Conservation (phyloP, 2,888 invertebrate species). For the Iselma pallidipennis region DNA sequence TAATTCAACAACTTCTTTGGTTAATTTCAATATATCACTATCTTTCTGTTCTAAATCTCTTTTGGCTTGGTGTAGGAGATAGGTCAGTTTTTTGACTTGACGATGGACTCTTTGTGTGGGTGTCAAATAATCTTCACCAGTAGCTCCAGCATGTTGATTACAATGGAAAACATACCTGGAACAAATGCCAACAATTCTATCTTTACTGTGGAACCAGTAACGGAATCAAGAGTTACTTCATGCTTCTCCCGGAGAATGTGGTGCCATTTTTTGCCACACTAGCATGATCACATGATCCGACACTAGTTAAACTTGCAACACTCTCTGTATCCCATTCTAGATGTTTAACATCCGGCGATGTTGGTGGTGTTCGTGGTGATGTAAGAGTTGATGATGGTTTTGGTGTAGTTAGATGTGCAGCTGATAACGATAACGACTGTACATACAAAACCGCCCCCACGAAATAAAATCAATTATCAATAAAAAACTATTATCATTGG, state of each 20-base stretch:
- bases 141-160: conserved; percentile 75
- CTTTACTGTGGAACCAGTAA: background rate
- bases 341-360: conserved; percentile 56
- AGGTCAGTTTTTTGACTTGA: conserved; percentile 77
- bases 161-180: conserved; percentile 82
- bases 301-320: conserved; percentile 77
- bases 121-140: conserved; percentile 82
- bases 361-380: conserved; percentile 47
- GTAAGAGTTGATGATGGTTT: conserved; percentile 42
- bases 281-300: conserved; percentile 81
- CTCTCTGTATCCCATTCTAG: conserved; percentile 70
- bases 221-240: conserved; percentile 46
- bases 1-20: conserved; percentile 72
- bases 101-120: conserved; percentile 85
- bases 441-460: conserved; percentile 24
- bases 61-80: conserved; percentile 71
- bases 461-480: conserved; percentile 42
- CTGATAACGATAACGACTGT: conserved; percentile 52
- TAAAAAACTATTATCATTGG: conserved; percentile 16
- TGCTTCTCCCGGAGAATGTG: conserved; percentile 60
- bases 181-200: conserved; percentile 45
- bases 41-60: conserved; percentile 81
- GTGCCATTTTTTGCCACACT: conserved; percentile 73
- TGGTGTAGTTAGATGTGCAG: conserved; percentile 43
- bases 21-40: conserved; percentile 73